These are phyloP conservation scores for Phasia obesa DNA, from an alignment of 2,888 invertebrate species.

Conservation along the genomic window DNA sequence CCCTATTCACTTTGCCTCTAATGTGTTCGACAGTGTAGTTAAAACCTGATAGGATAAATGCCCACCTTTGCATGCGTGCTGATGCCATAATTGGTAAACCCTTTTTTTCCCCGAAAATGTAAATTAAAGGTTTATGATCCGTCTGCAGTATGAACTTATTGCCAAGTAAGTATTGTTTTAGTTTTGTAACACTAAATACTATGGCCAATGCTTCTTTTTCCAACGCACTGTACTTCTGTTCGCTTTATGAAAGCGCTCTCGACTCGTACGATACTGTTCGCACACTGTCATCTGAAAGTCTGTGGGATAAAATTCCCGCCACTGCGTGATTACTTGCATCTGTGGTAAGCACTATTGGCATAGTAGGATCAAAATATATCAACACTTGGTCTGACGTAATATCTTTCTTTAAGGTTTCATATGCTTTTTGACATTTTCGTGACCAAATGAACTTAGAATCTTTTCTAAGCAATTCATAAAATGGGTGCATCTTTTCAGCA, in stretches of 20 bases:
- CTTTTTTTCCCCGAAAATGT: too few relatives aligned
- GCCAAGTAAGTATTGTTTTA: not conserved
- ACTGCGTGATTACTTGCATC: conserved; percentile 17
- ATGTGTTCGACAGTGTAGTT: too few relatives aligned
- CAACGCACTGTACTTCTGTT: too few relatives aligned
- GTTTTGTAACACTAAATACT: too few relatives aligned
- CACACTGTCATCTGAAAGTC: not conserved
- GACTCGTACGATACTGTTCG: conserved; percentile 5
- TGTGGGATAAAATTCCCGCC: conserved; percentile 19
- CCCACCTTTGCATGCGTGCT: too few relatives aligned
- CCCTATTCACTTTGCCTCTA: not conserved
- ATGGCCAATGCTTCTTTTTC: too few relatives aligned
- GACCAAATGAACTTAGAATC: not conserved
- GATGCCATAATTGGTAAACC: too few relatives aligned
- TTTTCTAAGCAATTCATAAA: conserved; percentile 23
- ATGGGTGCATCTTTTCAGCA: conserved; percentile 15
- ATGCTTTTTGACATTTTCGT: not conserved
- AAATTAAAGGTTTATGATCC: not conserved
- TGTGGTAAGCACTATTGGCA: conserved; percentile 20
- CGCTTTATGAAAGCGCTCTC: not conserved
- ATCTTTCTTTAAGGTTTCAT: conserved; percentile 8
- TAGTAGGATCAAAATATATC: not conserved
- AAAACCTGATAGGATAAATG: too few relatives aligned
- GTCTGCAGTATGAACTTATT: not conserved
- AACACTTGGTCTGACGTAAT: conserved; percentile 12